phyloP scores from a whole-genome alignment of 2,797 vertebrate species.

The Zalophus californianus region DNA sequence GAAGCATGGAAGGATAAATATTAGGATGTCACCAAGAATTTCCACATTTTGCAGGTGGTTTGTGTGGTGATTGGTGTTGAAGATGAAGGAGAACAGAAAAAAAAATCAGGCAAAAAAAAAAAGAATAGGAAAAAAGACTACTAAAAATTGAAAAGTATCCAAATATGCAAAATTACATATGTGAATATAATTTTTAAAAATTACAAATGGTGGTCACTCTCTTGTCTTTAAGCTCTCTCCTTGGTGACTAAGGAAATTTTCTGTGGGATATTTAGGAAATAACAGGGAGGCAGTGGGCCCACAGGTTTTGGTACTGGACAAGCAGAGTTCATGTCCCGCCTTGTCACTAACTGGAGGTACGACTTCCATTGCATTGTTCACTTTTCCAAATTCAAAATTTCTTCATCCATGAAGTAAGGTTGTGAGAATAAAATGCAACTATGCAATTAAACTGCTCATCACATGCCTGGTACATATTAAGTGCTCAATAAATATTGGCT shows the following conservation, averaged over 20 bases:
- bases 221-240: not conserved
- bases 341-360: not conserved
- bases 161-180: not conserved
- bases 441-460: not conserved
- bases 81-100: not conserved
- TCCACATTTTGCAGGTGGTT: not conserved
- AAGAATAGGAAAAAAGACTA: not conserved
- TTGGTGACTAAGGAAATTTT: not conserved
- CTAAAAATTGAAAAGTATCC: not conserved
- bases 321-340: too few relatives aligned
- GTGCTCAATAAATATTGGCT: not conserved
- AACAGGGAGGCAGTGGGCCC: accelerated
- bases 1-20: not conserved
- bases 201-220: not conserved
- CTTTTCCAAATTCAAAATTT: not conserved
- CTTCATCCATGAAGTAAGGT: not conserved
- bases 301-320: not conserved
- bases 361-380: not conserved
- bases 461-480: not conserved
- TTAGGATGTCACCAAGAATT: not conserved
- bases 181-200: not conserved
- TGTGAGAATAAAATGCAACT: not conserved
- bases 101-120: not conserved
- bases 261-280: not conserved
- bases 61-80: not conserved